Conservation (phyloP, 2,113 vertebrate species). For the Euleptes europaea region DNA sequence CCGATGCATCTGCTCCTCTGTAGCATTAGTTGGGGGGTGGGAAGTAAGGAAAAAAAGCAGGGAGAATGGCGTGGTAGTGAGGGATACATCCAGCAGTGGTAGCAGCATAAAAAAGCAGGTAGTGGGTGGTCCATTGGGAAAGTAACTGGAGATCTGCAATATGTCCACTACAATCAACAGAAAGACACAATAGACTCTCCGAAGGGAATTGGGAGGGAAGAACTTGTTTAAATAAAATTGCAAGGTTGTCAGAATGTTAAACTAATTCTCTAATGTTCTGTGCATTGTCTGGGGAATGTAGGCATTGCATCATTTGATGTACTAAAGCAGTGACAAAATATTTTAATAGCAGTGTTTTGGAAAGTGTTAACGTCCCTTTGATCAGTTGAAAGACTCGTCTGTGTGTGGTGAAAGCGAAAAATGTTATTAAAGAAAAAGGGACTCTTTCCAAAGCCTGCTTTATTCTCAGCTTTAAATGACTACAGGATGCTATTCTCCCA, state of each 20-base stretch:
- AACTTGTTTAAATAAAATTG: constrained; percentile 82
- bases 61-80: constrained; percentile 74
- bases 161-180: constrained; percentile 85
- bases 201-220: constrained; percentile 67
- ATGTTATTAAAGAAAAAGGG: constrained; percentile 33
- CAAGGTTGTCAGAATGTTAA: constrained; percentile 75
- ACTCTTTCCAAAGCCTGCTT: constrained; percentile 20
- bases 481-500: not conserved
- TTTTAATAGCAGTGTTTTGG: constrained; percentile 63
- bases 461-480: constrained; percentile 19
- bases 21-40: constrained; percentile 58
- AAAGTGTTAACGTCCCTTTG: constrained; percentile 63
- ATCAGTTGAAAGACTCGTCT: constrained; percentile 55
- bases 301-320: constrained; percentile 68
- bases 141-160: constrained; percentile 80
- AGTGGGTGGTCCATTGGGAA: constrained; percentile 88
- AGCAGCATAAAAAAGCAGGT: constrained; percentile 87
- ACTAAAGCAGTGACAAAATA: constrained; percentile 65
- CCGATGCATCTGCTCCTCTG: constrained; percentile 53
- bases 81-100: constrained; percentile 74
- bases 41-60: constrained; percentile 61
- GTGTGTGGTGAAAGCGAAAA: constrained; percentile 53
- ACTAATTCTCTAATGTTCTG: constrained; percentile 73
- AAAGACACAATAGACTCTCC: constrained; percentile 74
- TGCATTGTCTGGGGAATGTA: constrained; percentile 66